Base-by-base conservation (phyloP, 2,797 vertebrate species). In the Dendrocincla tyrannina region DNA sequence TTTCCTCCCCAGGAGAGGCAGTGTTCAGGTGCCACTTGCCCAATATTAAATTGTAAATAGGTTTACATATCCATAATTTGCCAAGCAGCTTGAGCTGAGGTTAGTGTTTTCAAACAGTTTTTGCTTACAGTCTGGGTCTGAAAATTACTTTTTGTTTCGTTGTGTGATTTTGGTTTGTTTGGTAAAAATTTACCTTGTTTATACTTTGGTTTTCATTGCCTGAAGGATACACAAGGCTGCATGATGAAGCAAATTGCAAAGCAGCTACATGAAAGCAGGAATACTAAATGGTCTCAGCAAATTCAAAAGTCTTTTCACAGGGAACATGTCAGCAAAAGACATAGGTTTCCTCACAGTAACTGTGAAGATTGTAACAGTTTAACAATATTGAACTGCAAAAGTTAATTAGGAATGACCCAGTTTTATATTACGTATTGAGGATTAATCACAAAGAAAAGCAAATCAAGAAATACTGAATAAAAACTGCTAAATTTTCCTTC, bases 261-360 rank as follows among this genome's bases (percentile, higher is more conserved):
- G 82, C 35, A 52, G 27, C 4, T 79, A 73, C 75, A 87, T 81
- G 20, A 76, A 85, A 94, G 55, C 33, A 78, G n/a, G 18, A 76
- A 67, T 76, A 84, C 93, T 66, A 79, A 84, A 86, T 6, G 73
- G 32, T 8, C 20, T 85, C 41, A 37, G 25, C 73, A 66, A 52
- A 89, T 69, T 86, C 18, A 82, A 39, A 92, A 89, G 47, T n/a
- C 52, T 77, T 93, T 76, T 74, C 44, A 79, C 32, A 87, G 10
- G 42, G 11, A 77, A 66, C 59, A 47, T 7, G 8, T 66, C 58
- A 91, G 32, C 6, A 7, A 72, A 75, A 89, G 70, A 59, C 4
- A 6, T 20, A 60, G 6, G 9, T 83, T 37, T 30, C n/a, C 32
- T 76, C 23, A 44, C 23, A 56, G 35, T 56, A 42, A 47, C 32